A percentile compares a stretch with the other conserved stretches of the same genome.
Conservation (phyloP, 2,888 invertebrate genomes). For the Drosophila siamana region DNA sequence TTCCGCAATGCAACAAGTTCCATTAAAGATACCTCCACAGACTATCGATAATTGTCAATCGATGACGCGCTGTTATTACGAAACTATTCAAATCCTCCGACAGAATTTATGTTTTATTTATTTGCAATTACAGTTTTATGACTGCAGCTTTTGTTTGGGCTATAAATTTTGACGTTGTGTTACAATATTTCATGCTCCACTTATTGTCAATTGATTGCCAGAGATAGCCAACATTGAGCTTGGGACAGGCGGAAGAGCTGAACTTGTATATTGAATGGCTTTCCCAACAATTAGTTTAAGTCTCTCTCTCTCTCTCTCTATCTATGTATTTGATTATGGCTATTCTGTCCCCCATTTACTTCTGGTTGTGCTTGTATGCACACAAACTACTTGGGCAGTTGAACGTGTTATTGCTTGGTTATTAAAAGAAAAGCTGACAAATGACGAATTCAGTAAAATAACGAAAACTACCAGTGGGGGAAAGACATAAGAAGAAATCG, state of each 20-base stretch:
- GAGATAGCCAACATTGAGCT: constrained; percentile 19
- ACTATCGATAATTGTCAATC: constrained; percentile 12
- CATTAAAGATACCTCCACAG: not conserved
- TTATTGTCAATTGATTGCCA: constrained; percentile 43
- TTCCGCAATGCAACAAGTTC: constrained; percentile 35
- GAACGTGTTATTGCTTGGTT: constrained; percentile 56
- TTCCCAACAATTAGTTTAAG: constrained; percentile 53
- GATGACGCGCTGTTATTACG: constrained; percentile 20
- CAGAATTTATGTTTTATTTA: not conserved
- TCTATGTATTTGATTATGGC: not conserved
- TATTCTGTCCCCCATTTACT: constrained; percentile 39
- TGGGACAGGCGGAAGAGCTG: constrained; percentile 28
- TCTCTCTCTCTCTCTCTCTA: not conserved
- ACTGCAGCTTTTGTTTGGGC: not conserved
- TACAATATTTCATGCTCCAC: constrained; percentile 64
- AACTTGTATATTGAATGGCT: constrained; percentile 31
- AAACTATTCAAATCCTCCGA: constrained; percentile 34
- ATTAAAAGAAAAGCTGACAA: constrained; percentile 73
- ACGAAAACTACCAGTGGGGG: constrained; percentile 28
- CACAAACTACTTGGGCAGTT: constrained; percentile 36
- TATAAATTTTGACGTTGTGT: constrained; percentile 16
- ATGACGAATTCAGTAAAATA: constrained; percentile 50
- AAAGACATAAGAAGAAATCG: constrained; percentile 40
- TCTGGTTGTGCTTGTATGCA: constrained; percentile 53
- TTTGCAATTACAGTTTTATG: not conserved